Percentiles rank a stretch among this genome's conserved stretches.
These are phyloP conservation scores for Andricus curvator DNA, from an alignment of 2,888 invertebrate species.

Conservation along the genomic window DNA sequence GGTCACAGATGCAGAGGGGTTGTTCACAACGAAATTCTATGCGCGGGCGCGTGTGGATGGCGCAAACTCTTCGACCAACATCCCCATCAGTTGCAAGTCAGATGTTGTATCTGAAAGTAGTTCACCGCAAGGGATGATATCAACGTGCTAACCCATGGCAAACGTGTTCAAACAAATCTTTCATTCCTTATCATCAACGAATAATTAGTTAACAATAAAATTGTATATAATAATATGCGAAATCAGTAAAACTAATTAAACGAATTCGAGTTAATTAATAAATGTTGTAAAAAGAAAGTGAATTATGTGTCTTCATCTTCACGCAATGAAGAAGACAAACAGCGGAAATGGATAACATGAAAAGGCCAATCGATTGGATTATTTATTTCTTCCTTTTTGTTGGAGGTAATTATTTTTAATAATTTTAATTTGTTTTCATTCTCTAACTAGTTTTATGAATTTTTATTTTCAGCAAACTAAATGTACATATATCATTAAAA, in stretches of 20 bases:
- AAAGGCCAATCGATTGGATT: neutral
- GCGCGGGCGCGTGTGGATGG: neutral
- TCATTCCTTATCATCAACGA: neutral
- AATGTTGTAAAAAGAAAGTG: neutral
- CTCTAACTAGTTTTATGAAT: neutral
- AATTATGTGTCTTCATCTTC: neutral
- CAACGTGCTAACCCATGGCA: neutral
- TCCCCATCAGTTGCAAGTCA: slow-evolving; percentile 16
- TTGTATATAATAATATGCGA: neutral
- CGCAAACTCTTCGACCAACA: slow-evolving; percentile 3
- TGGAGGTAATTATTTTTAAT: neutral
- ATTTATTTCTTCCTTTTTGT: neutral
- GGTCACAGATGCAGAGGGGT: neutral
- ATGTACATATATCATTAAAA: neutral
- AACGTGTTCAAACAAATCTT: neutral
- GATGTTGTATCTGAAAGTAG: neutral
- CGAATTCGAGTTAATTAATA: neutral
- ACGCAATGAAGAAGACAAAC: neutral
- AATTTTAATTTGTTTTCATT: neutral
- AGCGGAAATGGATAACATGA: neutral
- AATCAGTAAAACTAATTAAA: neutral
- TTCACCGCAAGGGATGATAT: neutral
- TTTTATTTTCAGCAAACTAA: neutral
- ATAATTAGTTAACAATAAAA: neutral
- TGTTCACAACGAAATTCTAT: neutral